Evolutionary conservation across 2,797 vertebrate species (phyloP).

Genomic region (Paramormyrops hopkinsi): DNA sequence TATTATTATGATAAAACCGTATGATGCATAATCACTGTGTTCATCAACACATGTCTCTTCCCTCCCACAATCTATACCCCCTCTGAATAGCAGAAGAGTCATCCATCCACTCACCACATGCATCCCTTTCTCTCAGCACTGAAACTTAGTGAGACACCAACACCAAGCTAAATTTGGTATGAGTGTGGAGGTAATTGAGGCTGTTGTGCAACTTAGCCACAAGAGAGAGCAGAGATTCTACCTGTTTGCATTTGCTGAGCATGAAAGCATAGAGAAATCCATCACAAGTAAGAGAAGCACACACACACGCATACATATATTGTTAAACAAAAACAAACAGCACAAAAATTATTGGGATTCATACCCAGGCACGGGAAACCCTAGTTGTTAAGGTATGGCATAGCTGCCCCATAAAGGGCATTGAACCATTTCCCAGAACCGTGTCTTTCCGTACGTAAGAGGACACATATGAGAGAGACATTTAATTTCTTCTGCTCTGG

Average conservation of each 20-base stretch:
- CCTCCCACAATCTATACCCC: not conserved
- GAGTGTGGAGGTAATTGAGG: not conserved
- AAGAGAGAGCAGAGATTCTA: not conserved
- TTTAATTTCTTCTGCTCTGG: not conserved
- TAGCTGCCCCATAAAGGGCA: not conserved
- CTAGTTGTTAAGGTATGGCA: not conserved
- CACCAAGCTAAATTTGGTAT: not conserved
- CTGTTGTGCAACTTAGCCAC: not conserved
- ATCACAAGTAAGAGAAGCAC: not conserved
- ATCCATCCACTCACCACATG: not conserved
- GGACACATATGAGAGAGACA: not conserved
- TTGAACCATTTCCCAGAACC: not conserved
- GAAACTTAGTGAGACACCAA: not conserved
- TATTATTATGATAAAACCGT: not conserved
- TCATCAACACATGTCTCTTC: not conserved
- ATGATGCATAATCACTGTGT: not conserved
- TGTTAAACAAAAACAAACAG: not conserved
- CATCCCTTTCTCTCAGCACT: not conserved
- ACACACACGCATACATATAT: not conserved
- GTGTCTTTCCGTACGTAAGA: not conserved
- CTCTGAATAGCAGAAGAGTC: not conserved
- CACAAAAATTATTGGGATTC: not conserved
- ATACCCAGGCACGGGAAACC: not conserved
- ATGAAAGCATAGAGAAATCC: not conserved
- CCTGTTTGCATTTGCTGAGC: not conserved